Base-by-base conservation (phyloP, 2,113 vertebrate species). In the Podilymbus podiceps region DNA sequence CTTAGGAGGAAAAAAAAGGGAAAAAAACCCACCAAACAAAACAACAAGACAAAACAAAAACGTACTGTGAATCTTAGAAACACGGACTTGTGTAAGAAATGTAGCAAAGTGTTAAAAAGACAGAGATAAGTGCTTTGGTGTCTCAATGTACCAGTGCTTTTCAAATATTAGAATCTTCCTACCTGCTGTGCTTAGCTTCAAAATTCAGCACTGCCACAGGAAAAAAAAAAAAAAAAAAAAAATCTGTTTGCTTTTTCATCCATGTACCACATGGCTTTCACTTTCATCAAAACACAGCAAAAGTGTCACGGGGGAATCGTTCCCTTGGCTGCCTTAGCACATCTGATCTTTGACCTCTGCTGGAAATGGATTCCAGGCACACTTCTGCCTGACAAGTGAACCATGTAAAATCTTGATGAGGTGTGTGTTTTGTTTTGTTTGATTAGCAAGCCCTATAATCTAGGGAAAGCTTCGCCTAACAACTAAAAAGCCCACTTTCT, bases 341-440 rank as follows among this genome's bases (percentile, higher is more conserved):
- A 93, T 83, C 85, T 92, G 96, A 96, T 95, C 93, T 96, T 93
- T 97, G 95, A 97, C 96, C 96, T 93, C 87, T 0, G 1, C 44
- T 77, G 71, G 92, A 97, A 97, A 97, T 95, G 94, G 79, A 96
- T 93, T 97, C 97, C 95, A 97, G 95, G 91, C 92, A 92, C 92
- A 90, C 89, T 92, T 85, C 89, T 95, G 92, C 85, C 89, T 94
- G 94, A 93, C 92, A 92, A 95, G 89, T 90, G 92, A 97, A 94
- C 91, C 67, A 3, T 93, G 88, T 82, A 91, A 96, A 97, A 96
- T 92, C 92, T 94, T 96, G 97, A 93, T 90, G 95, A 95, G 94
- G 85, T 90, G 90, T 82, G 81, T 89, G 71, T 68, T 96, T 91
- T 88, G 92, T 89, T 95, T 92, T 74, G 96, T 91, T 95, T 94